Evolutionary conservation across 2,113 vertebrate genomes (phyloP).

Genomic region (Pluvianellus socialis): DNA sequence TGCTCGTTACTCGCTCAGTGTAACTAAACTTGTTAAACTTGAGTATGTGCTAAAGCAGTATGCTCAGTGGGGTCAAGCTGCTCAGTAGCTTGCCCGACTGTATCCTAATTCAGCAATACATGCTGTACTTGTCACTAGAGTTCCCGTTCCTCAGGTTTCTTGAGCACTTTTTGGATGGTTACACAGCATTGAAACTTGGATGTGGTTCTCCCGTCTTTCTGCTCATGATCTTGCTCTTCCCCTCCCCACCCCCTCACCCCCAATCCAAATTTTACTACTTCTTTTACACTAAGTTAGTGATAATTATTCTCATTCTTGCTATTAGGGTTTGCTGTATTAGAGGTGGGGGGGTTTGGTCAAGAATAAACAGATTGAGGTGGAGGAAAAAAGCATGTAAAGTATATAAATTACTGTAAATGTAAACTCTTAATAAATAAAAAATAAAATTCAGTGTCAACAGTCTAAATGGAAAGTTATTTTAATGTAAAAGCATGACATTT

Average conservation of each 20-base stretch:
- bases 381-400: not conserved
- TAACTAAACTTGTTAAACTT: not conserved
- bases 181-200: not conserved
- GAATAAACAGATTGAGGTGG: not conserved
- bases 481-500: not conserved
- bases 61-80: not conserved
- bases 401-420: not conserved
- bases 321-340: not conserved
- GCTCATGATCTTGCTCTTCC: not conserved
- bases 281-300: not conserved
- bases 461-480: not conserved
- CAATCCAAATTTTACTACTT: not conserved
- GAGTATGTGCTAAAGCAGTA: not conserved
- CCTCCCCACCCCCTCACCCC: no score
- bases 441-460: not conserved
- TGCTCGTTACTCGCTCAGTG: not conserved
- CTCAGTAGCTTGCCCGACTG: not conserved
- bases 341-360: not conserved
- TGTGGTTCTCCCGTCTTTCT: not conserved
- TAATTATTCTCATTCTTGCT: not conserved
- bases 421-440: not conserved
- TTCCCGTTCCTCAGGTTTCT: not conserved
- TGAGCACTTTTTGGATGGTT: not conserved
- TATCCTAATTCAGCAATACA: not conserved
- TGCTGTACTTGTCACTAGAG: not conserved